Evolutionary conservation across 2,113 vertebrate species (phyloP).

Genomic region (Gracilinanus agilis): DNA sequence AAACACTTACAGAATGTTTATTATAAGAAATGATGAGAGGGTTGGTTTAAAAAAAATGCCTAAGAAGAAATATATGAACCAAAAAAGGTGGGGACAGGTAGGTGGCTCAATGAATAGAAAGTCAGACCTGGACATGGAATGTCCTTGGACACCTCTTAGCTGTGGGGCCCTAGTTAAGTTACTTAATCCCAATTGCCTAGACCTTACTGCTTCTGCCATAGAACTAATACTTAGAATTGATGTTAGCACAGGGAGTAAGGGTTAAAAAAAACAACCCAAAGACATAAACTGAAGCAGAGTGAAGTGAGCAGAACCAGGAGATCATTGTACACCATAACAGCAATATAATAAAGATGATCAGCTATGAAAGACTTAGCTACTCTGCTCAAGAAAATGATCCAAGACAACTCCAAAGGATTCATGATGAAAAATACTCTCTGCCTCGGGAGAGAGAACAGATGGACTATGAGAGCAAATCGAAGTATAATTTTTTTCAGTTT

Average conservation of each 20-base stretch:
- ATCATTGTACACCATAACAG: not conserved
- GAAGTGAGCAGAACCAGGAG: not conserved
- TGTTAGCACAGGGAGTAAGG: too few species aligned
- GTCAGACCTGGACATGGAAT: too few species aligned
- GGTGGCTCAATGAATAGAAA: too few species aligned
- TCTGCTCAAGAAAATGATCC: not conserved
- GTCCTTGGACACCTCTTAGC: too few species aligned
- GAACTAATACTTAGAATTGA: too few species aligned
- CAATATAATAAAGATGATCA: not conserved
- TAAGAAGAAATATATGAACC: too few species aligned
- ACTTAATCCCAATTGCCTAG: too few species aligned
- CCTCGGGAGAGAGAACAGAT: not conserved
- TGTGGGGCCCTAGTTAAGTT: too few species aligned
- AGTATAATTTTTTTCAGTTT: not conserved
- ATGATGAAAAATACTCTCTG: not conserved
- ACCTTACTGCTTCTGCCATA: too few species aligned
- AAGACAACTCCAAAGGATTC: not conserved
- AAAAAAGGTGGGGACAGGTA: too few species aligned
- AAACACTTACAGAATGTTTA: not conserved
- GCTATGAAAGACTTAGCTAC: not conserved
- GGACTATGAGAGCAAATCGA: not conserved
- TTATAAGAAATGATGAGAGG: not conserved
- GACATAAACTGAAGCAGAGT: not conserved
- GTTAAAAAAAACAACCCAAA: not conserved
- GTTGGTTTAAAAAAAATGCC: too few species aligned